Conservation (phyloP, 1,140 invertebrate genomes). For the Drosophila suzukii region DNA sequence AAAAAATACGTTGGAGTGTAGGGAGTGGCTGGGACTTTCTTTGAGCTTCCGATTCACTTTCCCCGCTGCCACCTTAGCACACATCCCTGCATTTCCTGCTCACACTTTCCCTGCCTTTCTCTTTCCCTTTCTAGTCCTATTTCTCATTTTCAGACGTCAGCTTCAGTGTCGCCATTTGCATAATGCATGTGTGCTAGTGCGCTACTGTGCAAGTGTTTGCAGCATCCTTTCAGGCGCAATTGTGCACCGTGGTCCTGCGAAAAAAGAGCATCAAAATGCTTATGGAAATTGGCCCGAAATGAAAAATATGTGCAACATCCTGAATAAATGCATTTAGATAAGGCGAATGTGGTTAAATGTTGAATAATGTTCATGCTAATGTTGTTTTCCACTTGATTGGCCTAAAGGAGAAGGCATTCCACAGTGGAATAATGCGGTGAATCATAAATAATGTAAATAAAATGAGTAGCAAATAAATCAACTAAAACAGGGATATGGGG, state of each 20-base stretch:
- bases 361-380: constrained; percentile 38
- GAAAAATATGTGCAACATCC: constrained; percentile 43
- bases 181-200: constrained; percentile 17
- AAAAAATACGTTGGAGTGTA: not conserved
- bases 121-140: constrained; percentile 19
- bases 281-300: constrained; percentile 42
- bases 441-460: constrained; percentile 12
- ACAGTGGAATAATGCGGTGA: not conserved
- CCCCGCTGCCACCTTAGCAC: not conserved
- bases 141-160: constrained; percentile 28
- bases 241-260: constrained; percentile 53
- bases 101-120: constrained; percentile 11
- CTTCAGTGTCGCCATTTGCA: constrained; percentile 47
- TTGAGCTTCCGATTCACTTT: constrained; percentile 17
- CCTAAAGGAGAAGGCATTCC: constrained; percentile 1
- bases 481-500: not conserved
- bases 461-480: not conserved
- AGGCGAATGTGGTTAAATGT: constrained; percentile 35
- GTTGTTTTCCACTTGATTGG: constrained; percentile 40
- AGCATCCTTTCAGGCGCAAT: constrained; percentile 64
- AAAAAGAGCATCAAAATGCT: constrained; percentile 40
- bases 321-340: constrained; percentile 51
- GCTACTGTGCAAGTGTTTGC: constrained; percentile 8
- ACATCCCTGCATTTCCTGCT: constrained; percentile 1
- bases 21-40: constrained; percentile 19